Evolutionary conservation across 92 coral and sea anemone genomes (phyloP), one percentile per base, ranked within the genome.

Genomic region (Virgularia gustaviana): DNA sequence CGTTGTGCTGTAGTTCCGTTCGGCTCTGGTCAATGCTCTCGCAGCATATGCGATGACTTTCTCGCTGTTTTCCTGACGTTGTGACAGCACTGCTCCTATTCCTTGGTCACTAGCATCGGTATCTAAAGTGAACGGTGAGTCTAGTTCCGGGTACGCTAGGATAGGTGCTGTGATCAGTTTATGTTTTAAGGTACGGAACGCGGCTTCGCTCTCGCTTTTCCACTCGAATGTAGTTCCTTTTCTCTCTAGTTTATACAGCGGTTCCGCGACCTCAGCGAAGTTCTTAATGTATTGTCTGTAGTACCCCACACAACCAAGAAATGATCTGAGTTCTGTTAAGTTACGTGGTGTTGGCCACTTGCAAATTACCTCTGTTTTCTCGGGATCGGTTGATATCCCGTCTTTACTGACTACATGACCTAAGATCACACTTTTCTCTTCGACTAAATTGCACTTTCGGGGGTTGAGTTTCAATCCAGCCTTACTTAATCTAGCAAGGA

Each of bases 361-460:
- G 23, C 27, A 13, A 0, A 64, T 49, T 19, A 7, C 24, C 23
- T 15, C 29, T 5, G 24, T 18, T 27, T 64, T 64, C 9, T 64
- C 59, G 16, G 72, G 72, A 49, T 64, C 72, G 7, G 55, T 64
- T 34, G 13, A 6, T 2, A 36, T 19, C 10, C 57, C 72, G 2
- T 64, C 6, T 24, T 58, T 67, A 6, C 57, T 35, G 24, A 65
- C 70, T 6, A 62, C 83, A 32, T 68, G 82, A 28, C 83, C 65
- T 60, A 81, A 25, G 24, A 81, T 76, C 45, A 61, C 68, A 39
- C 51, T 43, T 20, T 43, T 20, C 19, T 43, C 4, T 43, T 20
- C n/a, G 19, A 43, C 51, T 13, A 43, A 20, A 13, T 43, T 16
- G 4, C 51, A 43, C 51, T 43, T 43, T 20, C 19, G 13, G n/a